Evolutionary conservation across 37 sponge, comb jelly and placozoan genomes (phyloP), one percentile per base, ranked within the genome.

Genomic region (Bolinopsis microptera): DNA sequence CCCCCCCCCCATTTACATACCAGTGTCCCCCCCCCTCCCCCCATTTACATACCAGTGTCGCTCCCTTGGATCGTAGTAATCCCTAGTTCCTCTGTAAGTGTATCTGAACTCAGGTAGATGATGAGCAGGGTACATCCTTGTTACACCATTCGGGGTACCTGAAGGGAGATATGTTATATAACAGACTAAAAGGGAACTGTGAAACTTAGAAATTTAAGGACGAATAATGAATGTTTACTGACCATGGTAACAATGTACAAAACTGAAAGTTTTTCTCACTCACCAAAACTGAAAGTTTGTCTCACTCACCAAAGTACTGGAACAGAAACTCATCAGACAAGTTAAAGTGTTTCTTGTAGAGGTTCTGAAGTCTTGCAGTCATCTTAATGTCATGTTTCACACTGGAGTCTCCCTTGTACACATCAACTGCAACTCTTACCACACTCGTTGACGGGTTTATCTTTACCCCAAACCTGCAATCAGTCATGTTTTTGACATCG

Each of bases 61-160:
- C 26, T 72, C 75, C n/a, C 75, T 8, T 23, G 31, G 31, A 21
- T 72, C 75, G 75, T 72, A 72, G 75, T 72, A 72, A 3, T 72
- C 75, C 31, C 75, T n/a, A 5, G 26, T 72, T 72, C 75, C 75
- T 3, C 75, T 8, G 75, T 72, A 48, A 48, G 61, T 48, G 61
- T 48, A 48, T 5, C 61, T 5, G 61, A 18, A 72, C 31, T 72
- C 75, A 30, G 75, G 75, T 3, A 72, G 31, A 28, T 72, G 31
- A n/a, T 72, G 75, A 24, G 75, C 75, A 5, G 75, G 75, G 18
- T 72, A 72, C 31, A 72, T 21, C 31, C 75, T n/a, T 72, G 75
- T 72, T n/a, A 72, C 75, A 24, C 75, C 75, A 5, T n/a, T 28
- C 3, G 75, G 31, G 2, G 75, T 72, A 2, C 75, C 75, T 72